phyloP scores from a whole-genome alignment of 2,888 invertebrate species.

The Epinotia nisella region DNA sequence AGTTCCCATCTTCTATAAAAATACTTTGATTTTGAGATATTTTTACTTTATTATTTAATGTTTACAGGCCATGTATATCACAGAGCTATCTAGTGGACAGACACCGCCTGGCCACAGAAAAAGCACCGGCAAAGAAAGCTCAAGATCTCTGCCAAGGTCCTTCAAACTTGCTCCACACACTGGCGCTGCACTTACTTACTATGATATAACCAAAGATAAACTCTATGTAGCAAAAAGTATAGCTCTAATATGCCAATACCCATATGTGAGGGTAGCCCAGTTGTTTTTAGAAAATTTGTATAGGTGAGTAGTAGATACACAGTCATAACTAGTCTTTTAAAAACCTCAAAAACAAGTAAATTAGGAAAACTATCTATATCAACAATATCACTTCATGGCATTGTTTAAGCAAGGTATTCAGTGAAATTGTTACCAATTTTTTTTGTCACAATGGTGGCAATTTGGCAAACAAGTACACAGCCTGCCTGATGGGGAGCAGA shows the following conservation, averaged over 20 bases:
- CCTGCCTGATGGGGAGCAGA: too few relatives aligned
- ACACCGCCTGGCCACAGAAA: constrained; percentile 86
- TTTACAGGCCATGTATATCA: constrained; percentile 93
- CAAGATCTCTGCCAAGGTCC: constrained; percentile 94
- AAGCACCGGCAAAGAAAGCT: constrained; percentile 87
- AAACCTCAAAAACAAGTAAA: not conserved
- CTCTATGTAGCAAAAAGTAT: constrained; percentile 98
- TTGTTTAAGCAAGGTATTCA: not conserved
- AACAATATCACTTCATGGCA: not conserved
- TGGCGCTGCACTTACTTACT: constrained; percentile 92
- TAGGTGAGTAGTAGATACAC: constrained; percentile 82
- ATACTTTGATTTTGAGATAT: not conserved
- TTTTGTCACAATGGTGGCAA: not conserved
- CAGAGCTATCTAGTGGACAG: constrained; percentile 93
- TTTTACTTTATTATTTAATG: constrained; percentile 13
- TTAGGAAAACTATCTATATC: not conserved
- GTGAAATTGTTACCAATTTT: not conserved
- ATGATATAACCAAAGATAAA: constrained; percentile 97
- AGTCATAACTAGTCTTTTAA: too few relatives aligned
- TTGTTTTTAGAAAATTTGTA: constrained; percentile 94
- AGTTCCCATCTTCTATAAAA: not conserved
- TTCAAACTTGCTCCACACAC: constrained; percentile 93
- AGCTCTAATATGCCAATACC: constrained; percentile 95
- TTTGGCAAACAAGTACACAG: not conserved
- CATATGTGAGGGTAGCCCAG: constrained; percentile 94